Conservation (phyloP, 2,888 invertebrate species). For the Heliconius charithonia region DNA sequence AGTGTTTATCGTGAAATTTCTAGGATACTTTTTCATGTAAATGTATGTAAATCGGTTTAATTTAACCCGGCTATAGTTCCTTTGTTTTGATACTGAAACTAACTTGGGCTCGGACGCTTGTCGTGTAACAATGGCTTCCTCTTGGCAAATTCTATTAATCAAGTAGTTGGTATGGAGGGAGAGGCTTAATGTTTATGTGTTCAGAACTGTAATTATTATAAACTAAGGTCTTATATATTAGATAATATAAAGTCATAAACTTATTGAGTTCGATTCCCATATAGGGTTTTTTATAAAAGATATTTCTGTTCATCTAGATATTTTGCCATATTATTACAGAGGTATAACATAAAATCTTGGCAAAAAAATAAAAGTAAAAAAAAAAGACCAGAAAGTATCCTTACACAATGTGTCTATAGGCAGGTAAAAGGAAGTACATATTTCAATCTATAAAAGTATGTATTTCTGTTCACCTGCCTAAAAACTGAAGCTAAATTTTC, state of each 20-base stretch:
- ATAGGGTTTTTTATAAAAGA: background rate
- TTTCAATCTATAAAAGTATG: no score
- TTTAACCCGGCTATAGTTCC: constrained; percentile 49
- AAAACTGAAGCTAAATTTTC: no score
- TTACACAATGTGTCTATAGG: no score
- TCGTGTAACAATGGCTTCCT: constrained; percentile 23
- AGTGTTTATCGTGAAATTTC: constrained; percentile 38
- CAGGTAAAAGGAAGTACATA: no score
- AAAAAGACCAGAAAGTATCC: no score
- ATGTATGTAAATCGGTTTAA: constrained; percentile 64
- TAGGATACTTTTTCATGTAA: constrained; percentile 59
- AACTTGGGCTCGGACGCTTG: constrained; percentile 23
- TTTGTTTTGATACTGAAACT: constrained; percentile 42
- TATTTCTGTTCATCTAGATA: no score
- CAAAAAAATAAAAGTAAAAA: no score
- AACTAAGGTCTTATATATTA: background rate
- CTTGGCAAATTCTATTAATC: constrained; percentile 25
- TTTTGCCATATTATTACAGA: no score
- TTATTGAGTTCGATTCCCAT: background rate
- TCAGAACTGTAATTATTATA: background rate
- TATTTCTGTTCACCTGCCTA: no score
- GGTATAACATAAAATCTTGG: no score
- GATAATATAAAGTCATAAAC: background rate
- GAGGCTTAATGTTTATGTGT: background rate
- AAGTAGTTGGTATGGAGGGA: constrained; percentile 6